Evolutionary conservation across 2,113 vertebrate genomes (phyloP), one percentile per base, ranked within the genome.

Genomic region (Osmerus eperlanus): DNA sequence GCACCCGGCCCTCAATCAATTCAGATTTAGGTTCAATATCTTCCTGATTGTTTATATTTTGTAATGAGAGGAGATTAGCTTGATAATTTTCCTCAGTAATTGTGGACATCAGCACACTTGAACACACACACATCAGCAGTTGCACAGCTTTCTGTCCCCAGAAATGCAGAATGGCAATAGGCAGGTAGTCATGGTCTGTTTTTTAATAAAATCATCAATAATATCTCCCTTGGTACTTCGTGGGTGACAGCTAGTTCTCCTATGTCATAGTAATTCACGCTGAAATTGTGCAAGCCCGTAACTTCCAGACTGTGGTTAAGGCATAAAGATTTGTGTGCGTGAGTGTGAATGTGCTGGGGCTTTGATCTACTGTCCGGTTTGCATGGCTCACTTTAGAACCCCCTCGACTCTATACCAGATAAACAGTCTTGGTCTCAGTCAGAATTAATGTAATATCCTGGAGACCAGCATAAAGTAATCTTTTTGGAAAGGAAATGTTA

Each of bases 121-220:
- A 23, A 47, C n/a, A 51, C 19, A 74, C 85, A 76, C 41, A 85
- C 88, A 73, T 77, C 73, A 62, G 74, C 78, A 74, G 80, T 62
- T 71, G 54, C 72, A 73, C 19, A 78, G 79, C 84, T 61, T 47
- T 47, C 9, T 12, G 41, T 47, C 61, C 74, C 54, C 72, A 78
- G 75, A 81, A 77, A 77, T 68, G 73, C 12, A 21, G 15, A 6
- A 16, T 52, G n/a, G 53, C 32, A 74, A 8, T n/a, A 6, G 72
- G 67, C 70, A 61, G 65, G 76, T 84, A 79, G 87, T 88, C 77
- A 78, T 62, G 23, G 15, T 56, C 21, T 59, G 19, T 69, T 70
- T 78, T 83, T 81, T 78, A 83, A 81, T 86, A 79, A 79, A 80
- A 87, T 87, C 87, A 88, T 81, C 76, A 75, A 69, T 83, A 82